Evolutionary conservation across 2,113 vertebrate species (phyloP), one percentile per base, ranked within the genome.

Genomic region (Motacilla alba): DNA sequence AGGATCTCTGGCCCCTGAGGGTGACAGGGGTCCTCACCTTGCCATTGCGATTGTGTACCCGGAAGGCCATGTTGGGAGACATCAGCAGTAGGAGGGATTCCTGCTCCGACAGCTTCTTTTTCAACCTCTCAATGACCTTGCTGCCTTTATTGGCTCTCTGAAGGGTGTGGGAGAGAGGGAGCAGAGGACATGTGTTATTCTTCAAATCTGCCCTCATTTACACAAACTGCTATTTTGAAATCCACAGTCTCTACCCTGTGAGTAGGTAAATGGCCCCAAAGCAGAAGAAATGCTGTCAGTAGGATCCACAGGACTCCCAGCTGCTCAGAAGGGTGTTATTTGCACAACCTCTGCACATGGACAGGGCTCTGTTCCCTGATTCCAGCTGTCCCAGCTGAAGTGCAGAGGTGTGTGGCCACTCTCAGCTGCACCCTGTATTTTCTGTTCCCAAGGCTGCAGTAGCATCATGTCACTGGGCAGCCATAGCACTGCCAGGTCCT

Each of bases 61-160:
- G 97, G 97, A 99, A 99, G 11, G 99, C 99, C 98, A 99, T 99
- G 97, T 97, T 99, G 50, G 99, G 99, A 8, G 99, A 99, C 98
- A 98, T 99, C 81, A 99, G 98, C 35, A 99, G 98, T 3, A 99
- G 98, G 93, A 99, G 96, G 1, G 99, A 99, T 78, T 99, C 99
- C 94, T 99, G 99, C 69, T 99, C 99, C 0, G 98, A 98, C 12
- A 99, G 97, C 96, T 99, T 99, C 98, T 99, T 99, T 97, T 97
- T 99, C 95, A 99, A 97, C 37, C 99, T 98, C 96, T 99, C 99
- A 2, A 99, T 97, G 69, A 96, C 98, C 53, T 99, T 99, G 91
- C 98, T 98, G 91, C 98, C 99, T 95, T 99, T 99, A 90, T 99
- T 99, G 7, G 99, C 99, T 87, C 98, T 99, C 99, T 99, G 97